Evolutionary conservation across 1,140 invertebrate genomes (phyloP), one percentile per base, ranked within the genome.

Genomic region (Aphaenogaster rudis): DNA sequence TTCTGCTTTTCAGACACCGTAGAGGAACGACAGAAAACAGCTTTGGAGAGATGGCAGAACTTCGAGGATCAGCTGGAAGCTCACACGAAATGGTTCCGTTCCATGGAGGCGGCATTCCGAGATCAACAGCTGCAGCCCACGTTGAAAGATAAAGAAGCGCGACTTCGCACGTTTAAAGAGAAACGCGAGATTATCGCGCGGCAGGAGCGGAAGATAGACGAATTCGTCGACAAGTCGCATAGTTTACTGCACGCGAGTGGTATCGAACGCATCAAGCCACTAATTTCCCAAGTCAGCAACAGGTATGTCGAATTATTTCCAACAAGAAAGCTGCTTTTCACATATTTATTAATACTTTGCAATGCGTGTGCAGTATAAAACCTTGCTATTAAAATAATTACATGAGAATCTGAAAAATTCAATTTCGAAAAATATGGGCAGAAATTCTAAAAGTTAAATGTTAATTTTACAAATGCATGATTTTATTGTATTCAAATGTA

Each of bases 161-260:
- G 98, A 90, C 94, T 99, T n/a, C 96, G 97, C 81, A 96, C 96
- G 52, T 97, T 98, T 85, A 97, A 97, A 88, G 96, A 97, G 21
- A 96, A 97, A 90, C 96, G 97, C n/a, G 97, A 98, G 86, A 95
- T 96, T 50, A 97, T 99, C 79, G 94, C 97, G 50, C 96, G 96
- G 33, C 97, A 98, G 92, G 98, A 99, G 94, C 97, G 96, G 88
- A 96, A 97, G 92, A 97, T 99, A 84, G 98, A 99, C 95, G 96
- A 97, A 42, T 99, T 99, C 94, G 97, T 98, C 13, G 99, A 99
- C 95, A 97, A 97, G 89, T 98, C 98, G n/a, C 98, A 99, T 93
- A 97, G 97, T 39, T 95, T 99, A 67, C 96, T 99, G 0, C 98
- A 99, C 93, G 96, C 97, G 2, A 98, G 98, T 94, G 97, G 97